Evolutionary conservation across 2,888 invertebrate species (phyloP).

Genomic region (Ophion costatus): DNA sequence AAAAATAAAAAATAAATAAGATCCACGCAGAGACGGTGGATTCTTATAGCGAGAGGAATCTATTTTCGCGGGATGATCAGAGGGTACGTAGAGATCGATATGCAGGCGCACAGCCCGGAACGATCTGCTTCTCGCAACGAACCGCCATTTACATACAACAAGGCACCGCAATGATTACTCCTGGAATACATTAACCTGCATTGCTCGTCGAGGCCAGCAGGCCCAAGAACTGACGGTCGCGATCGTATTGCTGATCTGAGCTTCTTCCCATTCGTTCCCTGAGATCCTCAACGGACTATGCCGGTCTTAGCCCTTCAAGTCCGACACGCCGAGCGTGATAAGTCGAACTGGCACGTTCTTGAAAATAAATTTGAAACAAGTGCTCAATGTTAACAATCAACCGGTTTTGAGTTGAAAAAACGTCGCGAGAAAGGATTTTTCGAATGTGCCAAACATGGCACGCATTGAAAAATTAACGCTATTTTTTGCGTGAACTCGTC

Average conservation of each 20-base stretch:
- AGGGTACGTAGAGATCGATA: slow-evolving; percentile 38
- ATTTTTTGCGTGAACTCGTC: neutral
- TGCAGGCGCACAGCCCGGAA: slow-evolving; percentile 60
- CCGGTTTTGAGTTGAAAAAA: neutral
- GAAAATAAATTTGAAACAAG: neutral
- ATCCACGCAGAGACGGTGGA: slow-evolving; percentile 20
- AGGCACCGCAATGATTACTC: slow-evolving; percentile 77
- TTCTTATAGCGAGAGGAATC: slow-evolving; percentile 65
- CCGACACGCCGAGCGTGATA: neutral
- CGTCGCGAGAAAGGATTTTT: too few species aligned
- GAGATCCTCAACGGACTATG: slow-evolving; percentile 5
- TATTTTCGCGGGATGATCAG: slow-evolving; percentile 65
- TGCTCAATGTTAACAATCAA: neutral
- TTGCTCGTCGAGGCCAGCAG: slow-evolving; percentile 60
- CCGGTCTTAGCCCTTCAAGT: neutral
- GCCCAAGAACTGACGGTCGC: slow-evolving; percentile 53
- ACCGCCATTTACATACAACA: slow-evolving; percentile 76
- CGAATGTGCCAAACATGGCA: too few species aligned
- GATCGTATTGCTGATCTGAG: slow-evolving; percentile 11
- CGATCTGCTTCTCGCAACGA: slow-evolving; percentile 71
- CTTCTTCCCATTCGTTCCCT: slow-evolving; percentile 15
- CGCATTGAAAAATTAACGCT: neutral
- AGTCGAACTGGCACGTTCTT: neutral
- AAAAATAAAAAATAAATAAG: slow-evolving; percentile 1
- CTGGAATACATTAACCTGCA: slow-evolving; percentile 76